Base-by-base conservation (phyloP, 2,888 invertebrate genomes). In the Harpalus rufipes region DNA sequence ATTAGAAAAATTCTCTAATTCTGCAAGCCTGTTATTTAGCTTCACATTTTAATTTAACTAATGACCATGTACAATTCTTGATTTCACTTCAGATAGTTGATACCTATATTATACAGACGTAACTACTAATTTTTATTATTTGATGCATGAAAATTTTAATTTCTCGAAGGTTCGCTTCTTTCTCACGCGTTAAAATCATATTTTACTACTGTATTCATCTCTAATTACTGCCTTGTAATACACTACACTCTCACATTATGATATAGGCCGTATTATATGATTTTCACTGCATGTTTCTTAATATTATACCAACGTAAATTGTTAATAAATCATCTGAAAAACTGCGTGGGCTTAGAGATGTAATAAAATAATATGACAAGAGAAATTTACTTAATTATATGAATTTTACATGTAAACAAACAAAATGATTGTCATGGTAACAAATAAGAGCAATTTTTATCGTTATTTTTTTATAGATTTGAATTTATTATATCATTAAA, bases 101-200 rank as follows among this genome's bases (percentile, higher is more conserved):
- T 68, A 32, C 12, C 12, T 12, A 51, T 51, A 12, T 51, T 51
- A 12, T 51, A 51, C 44, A 8, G 44, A 8, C 10, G 12, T 68
- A 68, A 68, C 14, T 68, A 14, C 6, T 68, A 68, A 39, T 32
- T 32, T 68, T 68, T 63, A 10, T 63, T 63, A 10, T 65, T 65
- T 65, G 25, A 65, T n/a, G 65, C 65, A 65, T 39, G 65, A 65
- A 32, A 32, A 65, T 65, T 65, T n/a, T 7, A 59, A 14, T 16
- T n/a, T 65, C 3, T 39, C 1, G n/a, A n/a, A 39, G 68, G 39
- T 68, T 68, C 39, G 32, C 0, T 18, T 39, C 25, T 68, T 68
- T 68, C 68, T 68, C 68, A 68, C 68, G 68, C 68, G 25, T 68
- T 68, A n/a, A 68, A 39, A 68, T 68, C 68, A 68, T 32, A 68